Evolutionary conservation across 2,113 vertebrate genomes (phyloP), one percentile per base, ranked within the genome.

Genomic region (Cheirogaleus medius): DNA sequence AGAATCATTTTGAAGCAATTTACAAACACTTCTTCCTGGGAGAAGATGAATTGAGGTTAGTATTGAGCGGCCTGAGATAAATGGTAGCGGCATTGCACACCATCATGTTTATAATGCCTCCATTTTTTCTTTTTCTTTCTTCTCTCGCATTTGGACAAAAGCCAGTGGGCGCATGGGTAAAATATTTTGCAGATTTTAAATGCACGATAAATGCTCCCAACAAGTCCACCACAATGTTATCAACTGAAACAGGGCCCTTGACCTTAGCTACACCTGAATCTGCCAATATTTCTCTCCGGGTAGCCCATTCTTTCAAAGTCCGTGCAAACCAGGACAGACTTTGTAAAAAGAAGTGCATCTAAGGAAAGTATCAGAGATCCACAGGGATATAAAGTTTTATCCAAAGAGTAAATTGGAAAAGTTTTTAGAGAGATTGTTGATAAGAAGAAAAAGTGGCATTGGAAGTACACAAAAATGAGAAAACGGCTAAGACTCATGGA

Each of bases 21-120:
- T 97, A 90, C 74, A 86, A 94, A 63, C 64, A 37, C 3, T 27
- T 21, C 63, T 95, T 95, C 60, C 42, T 74, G 56, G 87, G 68
- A 49, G 37, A 47, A 97, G 97, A 97, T 34, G 9, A 74, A 93
- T 78, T 64, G 8, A 39, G 52, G 84, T 64, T 68, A 8, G 69
- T 89, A 54, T 56, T 86, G 69, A 97, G 71, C 15, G 64, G 71
- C 86, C 89, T 60, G 34, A 97, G 94, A 97, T 76, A 94, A 96
- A 81, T 20, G 0, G 80, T 4, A 42, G 39, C n/a, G 44, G 18
- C 42, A 13, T 81, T 21, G 6, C 1, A 47, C 12, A 29, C n/a
- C 13, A 29, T 78, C 2, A 0, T 88, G 42, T 66, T 39, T 60
- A 58, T 68, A 71, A 63, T 54, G 39, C 6, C 17, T 27, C 77